Evolutionary conservation across 1,140 invertebrate genomes (phyloP), one percentile per base, ranked within the genome.

Genomic region (Meteorus sp.): DNA sequence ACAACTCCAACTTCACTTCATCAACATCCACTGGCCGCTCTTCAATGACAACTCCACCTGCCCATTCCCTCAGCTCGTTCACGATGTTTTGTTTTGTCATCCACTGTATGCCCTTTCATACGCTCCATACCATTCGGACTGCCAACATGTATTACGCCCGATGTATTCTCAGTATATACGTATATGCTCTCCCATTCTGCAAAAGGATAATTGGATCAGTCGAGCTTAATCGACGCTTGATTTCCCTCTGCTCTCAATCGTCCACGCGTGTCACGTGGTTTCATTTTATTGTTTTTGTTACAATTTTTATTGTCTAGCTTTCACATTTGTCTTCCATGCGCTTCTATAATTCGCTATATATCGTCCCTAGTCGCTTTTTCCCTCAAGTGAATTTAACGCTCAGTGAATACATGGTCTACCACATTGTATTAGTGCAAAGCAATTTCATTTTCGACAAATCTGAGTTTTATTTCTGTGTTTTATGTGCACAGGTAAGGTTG

Each of bases 191-290:
- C 20, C 27, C 27, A 5, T 29, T 29, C 50, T 22, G 27, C 27
- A 31, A 52, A 52, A 19, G 27, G 31, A 37, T 52, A 52, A 52
- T 37, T 37, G 19, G 13, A 37, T 37, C 50, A 52, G 33, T 52
- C 19, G 17, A 19, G 50, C 50, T 50, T 52, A 52, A 52, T 52
- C 31, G 50, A 52, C 13, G 5, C 50, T 52, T 52, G 50, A 52
- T 39, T 37, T 50, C 27, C 47, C 8, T 17, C 15, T 17, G 13
- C 47, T 50, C 15, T 31, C 47, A 50, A 50, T 9, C 47, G 7
- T 23, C 33, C 9, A 11, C 13, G 43, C 13, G 13, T 45, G n/a
- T n/a, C n/a, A n/a, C 22, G 11, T 17, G 20, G 19, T 22, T 23
- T 35, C 6, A 17, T 52, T 35, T 11, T 37, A 5, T 19, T 20